These are phyloP conservation scores for Centroberyx gerrardi DNA, from an alignment of 2,797 vertebrate species.

Conservation along the genomic window DNA sequence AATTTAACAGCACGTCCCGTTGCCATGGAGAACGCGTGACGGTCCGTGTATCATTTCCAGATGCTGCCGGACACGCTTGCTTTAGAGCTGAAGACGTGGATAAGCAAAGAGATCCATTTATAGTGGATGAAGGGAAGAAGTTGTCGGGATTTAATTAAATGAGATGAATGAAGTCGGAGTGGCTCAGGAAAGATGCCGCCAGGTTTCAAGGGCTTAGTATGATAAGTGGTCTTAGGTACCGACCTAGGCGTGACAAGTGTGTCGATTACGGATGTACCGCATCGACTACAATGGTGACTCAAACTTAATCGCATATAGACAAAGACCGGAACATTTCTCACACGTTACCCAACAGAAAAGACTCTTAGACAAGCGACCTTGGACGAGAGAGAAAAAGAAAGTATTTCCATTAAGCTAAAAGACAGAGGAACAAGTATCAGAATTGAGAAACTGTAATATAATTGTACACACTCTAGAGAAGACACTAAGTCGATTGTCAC, in stretches of 20 bases:
- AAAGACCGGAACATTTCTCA: background rate
- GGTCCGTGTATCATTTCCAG: slow-evolving; percentile 18
- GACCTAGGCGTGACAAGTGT: background rate
- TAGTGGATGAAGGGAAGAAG: background rate
- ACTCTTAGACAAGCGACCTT: background rate
- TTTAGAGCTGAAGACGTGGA: background rate
- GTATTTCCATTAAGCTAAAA: background rate
- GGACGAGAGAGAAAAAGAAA: background rate
- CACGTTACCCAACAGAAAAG: background rate
- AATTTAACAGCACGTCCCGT: slow-evolving; percentile 11
- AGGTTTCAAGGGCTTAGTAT: background rate
- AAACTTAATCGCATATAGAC: background rate
- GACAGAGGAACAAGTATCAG: background rate
- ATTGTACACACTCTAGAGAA: no score
- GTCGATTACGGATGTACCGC: background rate
- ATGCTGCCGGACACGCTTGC: slow-evolving; percentile 11
- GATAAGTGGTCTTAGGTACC: background rate
- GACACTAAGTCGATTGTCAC: no score
- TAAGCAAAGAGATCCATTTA: slow-evolving; percentile 15
- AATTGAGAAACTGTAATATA: background rate
- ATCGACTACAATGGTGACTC: background rate
- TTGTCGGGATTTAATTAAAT: slow-evolving; percentile 22
- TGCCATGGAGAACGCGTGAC: slow-evolving; percentile 6
- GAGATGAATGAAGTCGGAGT: slow-evolving; percentile 4
- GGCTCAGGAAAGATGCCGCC: background rate